Conservation (phyloP, 2,888 invertebrate genomes). For the Microdon myrmicae region DNA sequence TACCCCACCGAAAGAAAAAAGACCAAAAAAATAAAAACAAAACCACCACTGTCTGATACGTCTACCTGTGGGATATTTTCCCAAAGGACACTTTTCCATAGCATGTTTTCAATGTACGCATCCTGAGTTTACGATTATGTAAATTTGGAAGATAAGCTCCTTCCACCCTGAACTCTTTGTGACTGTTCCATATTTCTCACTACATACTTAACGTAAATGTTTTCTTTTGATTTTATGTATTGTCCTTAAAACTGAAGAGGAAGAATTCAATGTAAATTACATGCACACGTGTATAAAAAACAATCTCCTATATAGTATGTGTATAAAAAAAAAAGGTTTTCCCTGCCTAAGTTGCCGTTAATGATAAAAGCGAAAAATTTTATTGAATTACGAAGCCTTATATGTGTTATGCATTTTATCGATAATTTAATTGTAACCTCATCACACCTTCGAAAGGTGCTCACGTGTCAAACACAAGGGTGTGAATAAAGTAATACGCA, state of each 20-base stretch:
- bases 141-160: too few relatives aligned
- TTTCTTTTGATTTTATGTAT: not conserved
- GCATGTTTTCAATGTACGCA: too few relatives aligned
- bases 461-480: slow-evolving; percentile 5
- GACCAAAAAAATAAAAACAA: too few relatives aligned
- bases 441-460: not conserved
- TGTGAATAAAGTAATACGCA: too few relatives aligned
- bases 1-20: too few relatives aligned
- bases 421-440: slow-evolving; percentile 13
- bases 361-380: not conserved
- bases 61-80: too few relatives aligned
- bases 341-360: not conserved
- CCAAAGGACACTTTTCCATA: too few relatives aligned
- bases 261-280: slow-evolving; percentile 1
- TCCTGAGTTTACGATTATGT: too few relatives aligned
- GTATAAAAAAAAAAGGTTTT: not conserved
- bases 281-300: slow-evolving; percentile 14
- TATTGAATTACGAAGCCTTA: slow-evolving; percentile 42
- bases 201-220: not conserved
- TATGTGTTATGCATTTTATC: slow-evolving; percentile 24
- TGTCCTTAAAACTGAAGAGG: not conserved
- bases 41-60: too few relatives aligned
- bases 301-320: slow-evolving; percentile 18
- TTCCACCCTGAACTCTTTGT: slow-evolving; percentile 7
- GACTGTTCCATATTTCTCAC: slow-evolving; percentile 7